Base-by-base conservation (phyloP, 2,888 invertebrate genomes). In the Autographa pulchrina region DNA sequence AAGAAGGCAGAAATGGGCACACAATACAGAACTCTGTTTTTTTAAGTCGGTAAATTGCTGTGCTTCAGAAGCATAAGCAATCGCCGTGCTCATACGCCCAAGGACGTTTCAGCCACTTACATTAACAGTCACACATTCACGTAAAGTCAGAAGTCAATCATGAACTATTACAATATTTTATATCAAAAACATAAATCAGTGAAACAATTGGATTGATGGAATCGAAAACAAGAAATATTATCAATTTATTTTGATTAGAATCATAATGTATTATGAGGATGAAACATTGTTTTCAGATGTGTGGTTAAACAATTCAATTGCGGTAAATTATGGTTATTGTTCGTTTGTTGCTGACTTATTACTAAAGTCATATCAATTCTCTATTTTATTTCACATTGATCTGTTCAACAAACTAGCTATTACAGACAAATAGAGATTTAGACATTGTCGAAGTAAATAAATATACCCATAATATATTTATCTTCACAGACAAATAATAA, bases 91-190 rank as follows among this genome's bases (percentile, higher is more conserved):
- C 11, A 38, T 11, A 11, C 11, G 38, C 11, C 48, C 48, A 48
- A 48, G 48, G 48, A n/a, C 48, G n/a, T 48, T n/a, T n/a, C n/a
- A 1, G 48, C n/a, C 48, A 48, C n/a, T 48, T 48, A n/a, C 48
- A 48, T n/a, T 48, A 48, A 48, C 48, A 48, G 48, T 48, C 48
- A 48, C 48, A 48, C 48, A 48, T 48, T 48, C n/a, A 48, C 48
- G 48, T 48, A 48, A n/a, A n/a, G 8, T 5, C n/a, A 35, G n/a
- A n/a, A 48, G 48, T 48, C 48, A 48, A 48, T 48, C 48, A n/a
- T 48, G 0, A n/a, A 48, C 48, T n/a, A 43, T 43, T 43, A n/a
- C n/a, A 48, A 48, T 48, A 7, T 7, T 48, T n/a, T 48, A 7
- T 48, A 48, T 48, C 6, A 48, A 43, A 43, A 14, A 43, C 43